Evolutionary conservation across 2,113 vertebrate genomes (phyloP).

Genomic region (Lanius ludovicianus): DNA sequence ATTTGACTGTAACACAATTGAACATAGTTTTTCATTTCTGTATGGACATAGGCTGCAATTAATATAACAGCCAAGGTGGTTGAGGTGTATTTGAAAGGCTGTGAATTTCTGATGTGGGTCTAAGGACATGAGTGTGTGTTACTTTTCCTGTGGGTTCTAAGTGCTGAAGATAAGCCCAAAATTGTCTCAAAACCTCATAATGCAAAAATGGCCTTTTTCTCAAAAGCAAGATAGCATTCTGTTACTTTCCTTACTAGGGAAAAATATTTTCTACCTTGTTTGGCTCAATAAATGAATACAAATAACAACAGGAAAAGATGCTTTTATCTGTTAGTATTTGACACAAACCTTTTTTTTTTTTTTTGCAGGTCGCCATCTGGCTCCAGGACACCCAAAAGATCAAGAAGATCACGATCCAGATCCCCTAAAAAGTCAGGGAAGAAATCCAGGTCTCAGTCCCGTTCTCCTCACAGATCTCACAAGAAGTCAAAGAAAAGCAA

Average conservation of each 20-base stretch:
- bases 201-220: neutral
- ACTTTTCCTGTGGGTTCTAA: neutral
- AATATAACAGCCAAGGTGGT: neutral
- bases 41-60: neutral
- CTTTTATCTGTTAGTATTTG: neutral
- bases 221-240: neutral
- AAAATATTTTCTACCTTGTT: neutral
- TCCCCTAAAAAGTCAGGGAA: conserved; percentile 96
- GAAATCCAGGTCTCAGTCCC: conserved; percentile 95
- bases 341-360: neutral
- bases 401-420: conserved; percentile 90
- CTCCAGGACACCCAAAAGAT: conserved; percentile 94
- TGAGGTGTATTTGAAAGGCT: neutral
- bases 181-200: neutral
- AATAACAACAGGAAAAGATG: neutral
- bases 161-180: neutral
- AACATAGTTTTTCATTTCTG: neutral
- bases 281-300: neutral
- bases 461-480: conserved; percentile 97
- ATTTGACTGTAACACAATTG: neutral
- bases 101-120: neutral
- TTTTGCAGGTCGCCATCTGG: conserved; percentile 87
- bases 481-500: conserved; percentile 99
- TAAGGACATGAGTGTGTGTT: neutral
- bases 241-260: neutral